Base-by-base conservation (phyloP, 2,888 invertebrate species). In the Didymodactylos carnosus region DNA sequence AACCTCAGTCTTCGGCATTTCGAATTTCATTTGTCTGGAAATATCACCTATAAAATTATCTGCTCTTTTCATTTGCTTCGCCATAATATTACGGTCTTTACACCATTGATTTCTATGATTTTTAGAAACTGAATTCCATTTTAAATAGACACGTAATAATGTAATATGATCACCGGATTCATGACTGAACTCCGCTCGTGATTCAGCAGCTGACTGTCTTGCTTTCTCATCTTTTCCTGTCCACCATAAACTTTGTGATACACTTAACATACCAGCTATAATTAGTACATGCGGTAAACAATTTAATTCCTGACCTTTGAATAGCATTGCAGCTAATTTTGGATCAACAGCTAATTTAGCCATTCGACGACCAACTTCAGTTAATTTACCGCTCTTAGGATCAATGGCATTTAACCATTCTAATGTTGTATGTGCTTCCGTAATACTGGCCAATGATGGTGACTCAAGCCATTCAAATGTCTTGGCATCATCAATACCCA, bases 401-500 rank as follows among this genome's bases (percentile, higher is more conserved):
- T 75, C 72, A 8, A 78, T 69, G 27, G 78, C 78, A 43, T 76
- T 75, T 19, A 78, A 74, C 41, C 72, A 53, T 16, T 35, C 49
- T 29, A 78, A 75, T 72, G 76, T 76, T 25, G 75, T 39, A 72
- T 76, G 51, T 13, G 77, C 76, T 16, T 70, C 72, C 10, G 46
- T 13, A 39, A 78, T 73, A 13, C 75, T 74, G 16, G 75, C 72
- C 23, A 46, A 14, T 13, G 75, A 53, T 70, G 46, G 70, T 29
- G 73, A 71, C 35, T 35, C 29, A 39, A 73, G 35, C 39, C 69
- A 53, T 46, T 62, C 74, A 75, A 53, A 75, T 46, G 8, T 11
- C 43, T 75, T 23, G n/a, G 77, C 77, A 43, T 78, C 76, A 3
- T 77, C 77, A 74, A 82, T 79, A 13, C 80, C 80, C 49, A 83